Base-by-base conservation (phyloP, 2,797 vertebrate species). In the Borostomias antarcticus region DNA sequence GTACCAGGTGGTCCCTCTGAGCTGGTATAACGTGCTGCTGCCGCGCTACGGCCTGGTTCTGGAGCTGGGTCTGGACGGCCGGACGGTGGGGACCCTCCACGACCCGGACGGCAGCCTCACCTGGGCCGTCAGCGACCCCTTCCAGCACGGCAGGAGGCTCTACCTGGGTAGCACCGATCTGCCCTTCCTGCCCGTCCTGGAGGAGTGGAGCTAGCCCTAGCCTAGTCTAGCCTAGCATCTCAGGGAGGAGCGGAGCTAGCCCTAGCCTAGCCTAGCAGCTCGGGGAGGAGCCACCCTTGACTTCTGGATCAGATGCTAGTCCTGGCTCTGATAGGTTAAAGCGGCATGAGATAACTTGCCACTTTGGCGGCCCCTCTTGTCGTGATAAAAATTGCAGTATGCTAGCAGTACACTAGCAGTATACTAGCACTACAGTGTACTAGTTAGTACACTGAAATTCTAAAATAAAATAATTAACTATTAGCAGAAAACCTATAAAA, bases 91-190 rank as follows among this genome's bases (percentile, higher is more conserved):
- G 21, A 82, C 82, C 1, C 87, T 88, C 40, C 86, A 85, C 0
- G 83, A 91, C 70, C 83, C 89, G 0, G 73, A 83, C 0, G 82
- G 86, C 4, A 75, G 52, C 0, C 60, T 85, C 32, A 92, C 83
- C 1, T 85, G 85, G 88, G 79, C 90, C 51, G 4, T 89, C 80
- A 93, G 87, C n/a, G 86, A 89, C 19, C 83, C 86, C 11, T 92
- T 91, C 86, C 89, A 91, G 79, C 86, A 90, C 0, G 0, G 67
- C 1, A 81, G 85, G 9, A 83, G 84, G 47, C 77, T 88, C 0
- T 85, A 85, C 53, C 66, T 91, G 75, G 89, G 89, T 25, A 93
- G 70, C 74, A 93, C 81, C 9, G 82, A 93, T 63, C 66, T 92
- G 75, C 87, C 84, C 0, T 92, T 91, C 77, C 80, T 92, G 45